A percentile compares a stretch with the other conserved stretches of the same genome.
These are phyloP conservation scores for Muscicapa comitata DNA, from an alignment of 2,797 vertebrate species.

Conservation along the genomic window DNA sequence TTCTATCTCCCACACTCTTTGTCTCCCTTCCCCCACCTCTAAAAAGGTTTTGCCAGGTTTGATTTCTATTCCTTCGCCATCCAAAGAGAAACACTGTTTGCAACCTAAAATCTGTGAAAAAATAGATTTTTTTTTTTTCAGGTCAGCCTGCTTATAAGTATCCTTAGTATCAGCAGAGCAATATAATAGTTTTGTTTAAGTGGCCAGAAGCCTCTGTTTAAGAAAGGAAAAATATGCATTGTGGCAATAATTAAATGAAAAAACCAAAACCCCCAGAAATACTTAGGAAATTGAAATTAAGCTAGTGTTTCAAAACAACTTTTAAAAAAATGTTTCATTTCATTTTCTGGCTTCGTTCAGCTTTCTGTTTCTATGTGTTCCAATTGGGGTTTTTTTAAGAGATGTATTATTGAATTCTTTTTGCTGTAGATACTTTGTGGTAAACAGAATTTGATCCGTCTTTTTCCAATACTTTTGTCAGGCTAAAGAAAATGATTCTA, in stretches of 20 bases:
- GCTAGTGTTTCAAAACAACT: background rate
- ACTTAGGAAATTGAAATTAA: background rate
- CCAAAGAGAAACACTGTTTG: background rate
- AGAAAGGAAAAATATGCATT: background rate
- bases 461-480: background rate
- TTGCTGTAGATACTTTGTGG: constrained; percentile 10
- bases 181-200: background rate
- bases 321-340: background rate
- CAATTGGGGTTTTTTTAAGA: background rate
- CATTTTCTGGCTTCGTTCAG: background rate
- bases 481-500: background rate
- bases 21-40: background rate
- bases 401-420: constrained; percentile 3
- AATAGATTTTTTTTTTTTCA: background rate
- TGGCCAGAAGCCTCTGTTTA: background rate
- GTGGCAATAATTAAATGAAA: background rate
- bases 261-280: background rate
- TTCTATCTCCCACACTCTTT: background rate
- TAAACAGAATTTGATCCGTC: background rate
- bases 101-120: background rate
- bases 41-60: background rate
- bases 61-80: background rate
- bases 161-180: background rate
- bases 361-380: background rate
- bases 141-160: background rate